phyloP scores from a whole-genome alignment of 2,888 invertebrate genomes.

The Parnassius mnemosyne region DNA sequence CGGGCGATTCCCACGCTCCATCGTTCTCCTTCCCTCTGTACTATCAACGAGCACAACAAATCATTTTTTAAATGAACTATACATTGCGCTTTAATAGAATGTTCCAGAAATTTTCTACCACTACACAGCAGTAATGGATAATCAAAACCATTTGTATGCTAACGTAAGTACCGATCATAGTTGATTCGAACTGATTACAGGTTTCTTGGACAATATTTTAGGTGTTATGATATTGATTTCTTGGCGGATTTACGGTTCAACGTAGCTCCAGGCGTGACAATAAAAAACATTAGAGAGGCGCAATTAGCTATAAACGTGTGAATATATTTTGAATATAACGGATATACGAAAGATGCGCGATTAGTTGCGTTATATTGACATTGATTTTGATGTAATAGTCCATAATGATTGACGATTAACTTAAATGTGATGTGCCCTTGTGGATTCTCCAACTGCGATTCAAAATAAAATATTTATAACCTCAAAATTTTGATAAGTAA shows the following conservation, averaged over 20 bases:
- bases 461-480: too few relatives aligned
- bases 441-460: too few relatives aligned
- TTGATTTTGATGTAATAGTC: too few relatives aligned
- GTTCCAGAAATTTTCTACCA: neutral
- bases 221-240: constrained; percentile 61
- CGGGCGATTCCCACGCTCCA: constrained; percentile 63
- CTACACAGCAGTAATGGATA: constrained; percentile 11
- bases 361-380: constrained; percentile 37
- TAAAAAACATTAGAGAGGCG: constrained; percentile 31
- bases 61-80: constrained; percentile 4
- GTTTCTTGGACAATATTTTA: constrained; percentile 58
- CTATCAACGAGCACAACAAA: constrained; percentile 27
- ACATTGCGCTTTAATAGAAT: constrained; percentile 12
- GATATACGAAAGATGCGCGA: constrained; percentile 31
- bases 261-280: constrained; percentile 38
- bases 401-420: too few relatives aligned
- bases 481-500: too few relatives aligned
- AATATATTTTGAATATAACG: constrained; percentile 23
- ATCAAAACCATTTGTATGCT: neutral
- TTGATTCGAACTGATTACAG: constrained; percentile 41
- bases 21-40: constrained; percentile 34
- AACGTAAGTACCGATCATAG: neutral
- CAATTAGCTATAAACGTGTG: constrained; percentile 29
- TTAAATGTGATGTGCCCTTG: too few relatives aligned
- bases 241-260: constrained; percentile 51